Evolutionary conservation across 2,113 vertebrate species (phyloP).

Genomic region (Rhombomys opimus): DNA sequence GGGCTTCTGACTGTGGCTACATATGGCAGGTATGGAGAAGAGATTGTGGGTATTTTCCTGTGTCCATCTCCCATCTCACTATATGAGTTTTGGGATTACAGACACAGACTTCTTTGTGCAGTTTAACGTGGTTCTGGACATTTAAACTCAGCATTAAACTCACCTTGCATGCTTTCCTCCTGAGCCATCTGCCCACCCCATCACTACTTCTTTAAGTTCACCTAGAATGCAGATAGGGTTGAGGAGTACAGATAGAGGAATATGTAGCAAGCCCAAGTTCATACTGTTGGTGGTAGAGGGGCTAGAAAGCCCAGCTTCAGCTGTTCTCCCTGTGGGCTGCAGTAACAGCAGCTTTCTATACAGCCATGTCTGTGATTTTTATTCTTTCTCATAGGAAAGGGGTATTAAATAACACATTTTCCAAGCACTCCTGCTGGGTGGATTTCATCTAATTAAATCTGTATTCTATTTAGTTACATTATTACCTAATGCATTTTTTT

Average conservation of each 20-base stretch:
- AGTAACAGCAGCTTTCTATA: slow-evolving; percentile 29
- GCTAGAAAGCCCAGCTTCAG: neutral
- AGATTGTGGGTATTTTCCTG: neutral
- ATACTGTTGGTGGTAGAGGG: neutral
- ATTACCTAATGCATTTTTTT: neutral
- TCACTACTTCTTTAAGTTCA: neutral
- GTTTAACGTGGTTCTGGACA: neutral
- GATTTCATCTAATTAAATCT: slow-evolving; percentile 58
- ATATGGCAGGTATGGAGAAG: neutral
- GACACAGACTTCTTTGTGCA: neutral
- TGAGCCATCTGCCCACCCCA: neutral
- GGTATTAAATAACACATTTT: slow-evolving; percentile 33
- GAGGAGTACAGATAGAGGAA: neutral
- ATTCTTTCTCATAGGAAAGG: slow-evolving; percentile 34
- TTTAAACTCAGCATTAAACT: neutral
- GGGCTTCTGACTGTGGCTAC: neutral
- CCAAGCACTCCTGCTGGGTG: slow-evolving; percentile 18
- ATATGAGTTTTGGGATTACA: neutral
- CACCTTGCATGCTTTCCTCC: neutral
- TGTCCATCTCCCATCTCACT: neutral
- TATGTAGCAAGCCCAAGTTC: neutral
- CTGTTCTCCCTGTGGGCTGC: neutral
- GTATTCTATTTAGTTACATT: slow-evolving; percentile 7
- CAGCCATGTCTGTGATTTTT: neutral
- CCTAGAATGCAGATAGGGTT: no score